Evolutionary conservation across 2,113 vertebrate species (phyloP), one percentile per base, ranked within the genome.

Genomic region (Vicugna pacos): DNA sequence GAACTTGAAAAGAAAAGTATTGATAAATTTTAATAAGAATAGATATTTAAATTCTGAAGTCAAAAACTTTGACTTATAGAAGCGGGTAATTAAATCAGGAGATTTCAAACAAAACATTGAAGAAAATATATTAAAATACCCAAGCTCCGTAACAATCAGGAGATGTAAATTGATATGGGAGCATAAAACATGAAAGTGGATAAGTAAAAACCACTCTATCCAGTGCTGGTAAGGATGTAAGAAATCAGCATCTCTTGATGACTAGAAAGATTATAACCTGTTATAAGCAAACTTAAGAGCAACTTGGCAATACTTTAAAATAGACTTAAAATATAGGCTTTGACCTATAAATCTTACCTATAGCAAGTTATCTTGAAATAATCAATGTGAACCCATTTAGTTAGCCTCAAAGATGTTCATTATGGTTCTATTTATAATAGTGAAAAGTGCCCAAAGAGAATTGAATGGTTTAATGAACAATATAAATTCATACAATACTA

Each of bases 221-320:
- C 30, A 87, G 0, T 77, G 6, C n/a, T 79, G n/a, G n/a, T 20
- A 30, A 83, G 20, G 73, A 10, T 16, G 3, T 20, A 62, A n/a
- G 79, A 64, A 77, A 76, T 54, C 46, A 77, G 15, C 2, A 3
- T 24, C 70, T 85, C 24, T 26, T 60, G 28, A 62, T 83, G 22
- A 77, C 46, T 56, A 73, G 38, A 67, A 69, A 14, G 20, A 35
- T 0, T 26, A n/a, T 20, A 92, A 77, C 32, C 5, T 65, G 8
- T 9, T 52, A 52, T 30, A 84, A 64, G 72, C 1, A 4, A 92
- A 35, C 30, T 70, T 30, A n/a, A 62, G 9, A 30, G 10, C 26
- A 81, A 82, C 73, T 46, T 94, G 54, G 24, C 17, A 92, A 58
- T 72, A 82, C 86, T 81, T 79, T 46, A 84, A 64, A 93, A 67